Base-by-base conservation (phyloP, 2,888 invertebrate genomes). In the Heliconius erato region DNA sequence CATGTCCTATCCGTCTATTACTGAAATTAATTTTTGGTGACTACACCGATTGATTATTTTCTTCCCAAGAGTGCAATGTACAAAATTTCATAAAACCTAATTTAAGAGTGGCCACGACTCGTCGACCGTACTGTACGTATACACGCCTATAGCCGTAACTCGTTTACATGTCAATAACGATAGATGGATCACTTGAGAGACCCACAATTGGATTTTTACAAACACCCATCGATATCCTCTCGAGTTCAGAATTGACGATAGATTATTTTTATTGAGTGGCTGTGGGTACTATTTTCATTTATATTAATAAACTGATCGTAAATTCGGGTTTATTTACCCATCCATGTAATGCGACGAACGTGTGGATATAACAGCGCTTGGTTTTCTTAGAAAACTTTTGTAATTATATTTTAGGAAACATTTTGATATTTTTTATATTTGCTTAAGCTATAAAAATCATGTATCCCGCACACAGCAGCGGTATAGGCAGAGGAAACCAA, bases 121-220 rank as follows among this genome's bases (percentile, higher is more conserved):
- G 11, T n/a, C n/a, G 12, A 63, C n/a, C 63, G 63, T n/a, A 63
- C 54, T 54, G 14, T 54, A 54, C 6, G 63, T 63, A 11, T 59
- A 59, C 26, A 67, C 26, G 65, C 28, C 9, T 71, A 71, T 2
- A 71, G 40, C 71, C 35, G 68, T n/a, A 71, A 71, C 71, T 71
- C 40, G 71, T 71, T 71, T 40, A 71, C 74, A 74, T 74, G 44
- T 74, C 54, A 74, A 74, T 49, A 74, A 67, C 67, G 28, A 28
- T 49, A 28, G 74, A 74, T n/a, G 11, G 44, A 49, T 74, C 74
- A 44, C 54, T 49, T 49, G 74, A 74, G 28, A 74, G 49, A 49
- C 54, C 71, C 32, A 35, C 71, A 23, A 71, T 71, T 40, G 35
- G 40, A 71, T 71, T 71, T 71, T 71, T 71, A 71, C 23, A 67